Base-by-base conservation (phyloP, 2,888 invertebrate genomes). In the Calliphora vomitoria region DNA sequence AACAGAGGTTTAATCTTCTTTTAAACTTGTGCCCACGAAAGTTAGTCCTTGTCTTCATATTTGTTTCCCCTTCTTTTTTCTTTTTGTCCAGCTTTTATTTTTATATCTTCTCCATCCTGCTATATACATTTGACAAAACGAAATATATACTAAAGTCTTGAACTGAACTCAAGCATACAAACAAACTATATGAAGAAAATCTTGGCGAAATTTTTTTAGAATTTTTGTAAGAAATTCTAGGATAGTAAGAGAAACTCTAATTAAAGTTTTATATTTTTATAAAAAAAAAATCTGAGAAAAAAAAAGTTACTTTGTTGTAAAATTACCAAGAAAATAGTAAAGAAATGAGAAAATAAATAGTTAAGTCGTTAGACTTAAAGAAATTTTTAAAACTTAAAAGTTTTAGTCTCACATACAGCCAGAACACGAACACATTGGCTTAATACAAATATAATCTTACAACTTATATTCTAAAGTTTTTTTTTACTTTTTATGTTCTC, bases 1-100 rank as follows among this genome's bases (percentile, higher is more conserved):
- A 87, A 81, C 81, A 81, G 74, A 84, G 84, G 72, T 84, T 87
- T 84, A 84, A 84, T 87, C 81, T 87, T 74, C 62, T 82, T 84
- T 87, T 78, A 82, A 72, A 84, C 74, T 84, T 82, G 81, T 62
- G 58, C 58, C 76, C 81, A 68, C 72, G 38, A 87, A 84, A 84
- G 66, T 87, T 86, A 31, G 69, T 75, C 76, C 50, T 74, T 66
- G 18, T 60, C 44, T 20, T 72, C 58, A 44, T 72, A 10, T 71
- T 62, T 41, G 15, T 38, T 20, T 20, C 31, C 41, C 50, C 10
- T 0, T 55, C 10, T n/a, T 8, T 15, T 53, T 38, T 69, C 25
- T 1, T 62, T 81, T 10, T 44, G 11, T 13, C 44, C 44, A 13
- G 13, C 13, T 68, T 47, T 68, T 47, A 13, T 66, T n/a, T 64